Evolutionary conservation across 2,797 vertebrate species (phyloP), one percentile per base, ranked within the genome.

Genomic region (Anguilla obscura): DNA sequence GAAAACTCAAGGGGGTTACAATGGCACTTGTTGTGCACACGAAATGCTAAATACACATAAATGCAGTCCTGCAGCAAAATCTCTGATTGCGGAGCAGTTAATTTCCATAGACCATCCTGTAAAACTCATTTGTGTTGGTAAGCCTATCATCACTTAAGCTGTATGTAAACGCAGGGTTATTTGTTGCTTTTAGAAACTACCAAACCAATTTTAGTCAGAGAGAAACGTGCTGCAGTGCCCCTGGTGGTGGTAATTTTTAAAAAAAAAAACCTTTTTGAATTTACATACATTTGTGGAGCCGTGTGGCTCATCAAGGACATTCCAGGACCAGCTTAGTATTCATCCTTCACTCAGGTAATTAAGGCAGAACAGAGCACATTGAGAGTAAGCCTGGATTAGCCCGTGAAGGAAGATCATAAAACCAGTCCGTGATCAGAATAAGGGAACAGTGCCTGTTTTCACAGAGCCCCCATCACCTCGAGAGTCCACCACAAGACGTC

Each of bases 361-460:
- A 82, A 50, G 45, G 50, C 79, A 21, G 74, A 76, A 40, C 74
- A 40, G 33, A 76, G 74, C 74, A 40, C 74, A n/a, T 82, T n/a
- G 45, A 82, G 79, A n/a, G 40, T n/a, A 82, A 82, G 79, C 79
- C 79, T 50, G 79, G 79, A 82, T 82, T 82, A 82, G 21, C 40
- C 79, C 24, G 24, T 50, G 21, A 48, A 82, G 40, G 21, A 50
- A 82, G 79, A 82, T 82, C 79, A 82, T 82, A 50, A 82, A 82
- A 82, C 4, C 79, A 82, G 79, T 8, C 21, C 50, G 79, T 82
- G 79, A 82, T 50, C 79, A 10, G 79, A 82, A 82, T 82, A 82
- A 82, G 45, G 0, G 79, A 82, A n/a, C 79, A 50, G 40, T 50
- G 79, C 79, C 7, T 10, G 45, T 82, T 10, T 82, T 82, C 40